Evolutionary conservation across 2,113 vertebrate species (phyloP).

Genomic region (Genyomyrus donnyi): DNA sequence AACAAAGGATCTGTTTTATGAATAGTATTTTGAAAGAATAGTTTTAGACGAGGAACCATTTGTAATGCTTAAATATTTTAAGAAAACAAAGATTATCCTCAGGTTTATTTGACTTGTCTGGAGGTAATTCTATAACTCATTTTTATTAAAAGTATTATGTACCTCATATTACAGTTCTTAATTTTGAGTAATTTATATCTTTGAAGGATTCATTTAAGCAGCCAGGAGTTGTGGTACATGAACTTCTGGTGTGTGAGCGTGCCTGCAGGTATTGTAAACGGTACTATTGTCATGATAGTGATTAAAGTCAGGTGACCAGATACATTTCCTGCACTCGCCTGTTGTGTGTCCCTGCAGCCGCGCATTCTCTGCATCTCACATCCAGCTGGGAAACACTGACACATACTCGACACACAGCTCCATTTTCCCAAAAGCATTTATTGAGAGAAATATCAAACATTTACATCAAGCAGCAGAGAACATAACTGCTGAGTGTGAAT

Average conservation of each 20-base stretch:
- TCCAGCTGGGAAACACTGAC: neutral
- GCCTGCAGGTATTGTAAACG: neutral
- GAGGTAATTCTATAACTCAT: conserved; percentile 4
- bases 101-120: neutral
- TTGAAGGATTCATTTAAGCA: neutral
- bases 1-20: conserved; percentile 16
- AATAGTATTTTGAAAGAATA: conserved; percentile 20
- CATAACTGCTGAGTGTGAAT: neutral
- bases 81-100: neutral
- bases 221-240: neutral
- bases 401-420: neutral
- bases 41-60: conserved; percentile 5
- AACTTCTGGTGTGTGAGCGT: neutral
- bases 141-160: conserved; percentile 23
- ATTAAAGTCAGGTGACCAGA: conserved; percentile 12
- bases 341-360: neutral
- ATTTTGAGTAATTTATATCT: neutral
- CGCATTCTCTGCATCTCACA: neutral
- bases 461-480: neutral
- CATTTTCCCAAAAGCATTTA: neutral
- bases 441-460: neutral
- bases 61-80: conserved; percentile 8
- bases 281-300: neutral
- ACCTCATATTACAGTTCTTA: conserved; percentile 14
- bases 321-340: neutral